Conservation (phyloP, 2,888 invertebrate species). For the Heteromurus nitidus region DNA sequence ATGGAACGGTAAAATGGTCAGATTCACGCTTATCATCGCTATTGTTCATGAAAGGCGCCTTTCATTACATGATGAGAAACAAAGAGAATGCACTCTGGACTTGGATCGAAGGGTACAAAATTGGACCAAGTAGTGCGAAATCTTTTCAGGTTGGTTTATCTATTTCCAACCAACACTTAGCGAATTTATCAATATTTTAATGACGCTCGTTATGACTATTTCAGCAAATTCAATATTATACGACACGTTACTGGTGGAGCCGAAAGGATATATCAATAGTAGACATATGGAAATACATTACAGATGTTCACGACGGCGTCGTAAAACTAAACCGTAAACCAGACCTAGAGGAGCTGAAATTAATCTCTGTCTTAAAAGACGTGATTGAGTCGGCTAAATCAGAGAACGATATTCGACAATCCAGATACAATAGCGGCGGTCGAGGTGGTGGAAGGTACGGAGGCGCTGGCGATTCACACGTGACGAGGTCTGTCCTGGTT, state of each 20-base stretch:
- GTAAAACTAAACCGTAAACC: not conserved
- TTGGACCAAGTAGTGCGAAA: not conserved
- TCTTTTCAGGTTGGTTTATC: not conserved
- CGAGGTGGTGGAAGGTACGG: not conserved
- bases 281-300: not conserved
- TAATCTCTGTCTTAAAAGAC: not conserved
- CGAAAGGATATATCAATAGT: not conserved
- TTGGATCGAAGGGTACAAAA: not conserved
- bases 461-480: not conserved
- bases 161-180: not conserved
- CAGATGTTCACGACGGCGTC: not conserved
- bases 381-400: too few species aligned
- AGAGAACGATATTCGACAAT: not conserved
- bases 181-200: not conserved
- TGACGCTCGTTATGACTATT: not conserved
- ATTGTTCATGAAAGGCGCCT: not conserved
- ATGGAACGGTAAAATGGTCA: not conserved
- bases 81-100: not conserved
- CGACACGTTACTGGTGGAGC: not conserved
- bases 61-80: not conserved
- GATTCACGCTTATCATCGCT: not conserved
- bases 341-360: not conserved
- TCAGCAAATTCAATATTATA: not conserved
- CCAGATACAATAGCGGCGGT: not conserved
- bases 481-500: not conserved